These are phyloP conservation scores for Scotopteryx bipunctaria DNA, from an alignment of 2,888 invertebrate genomes.

Conservation along the genomic window DNA sequence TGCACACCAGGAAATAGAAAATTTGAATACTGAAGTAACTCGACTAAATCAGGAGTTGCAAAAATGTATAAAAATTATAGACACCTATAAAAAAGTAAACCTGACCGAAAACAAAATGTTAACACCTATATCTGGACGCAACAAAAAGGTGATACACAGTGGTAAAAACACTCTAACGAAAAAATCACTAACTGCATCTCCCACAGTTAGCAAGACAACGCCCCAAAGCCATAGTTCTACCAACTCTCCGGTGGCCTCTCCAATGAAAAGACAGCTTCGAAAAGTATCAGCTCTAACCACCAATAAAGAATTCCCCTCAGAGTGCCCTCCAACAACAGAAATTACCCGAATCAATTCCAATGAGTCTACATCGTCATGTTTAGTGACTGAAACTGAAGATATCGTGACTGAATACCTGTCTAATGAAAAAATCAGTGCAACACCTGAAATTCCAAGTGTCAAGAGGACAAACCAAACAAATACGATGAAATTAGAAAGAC, in stretches of 20 bases:
- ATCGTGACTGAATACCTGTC: no score
- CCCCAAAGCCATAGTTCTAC: background rate
- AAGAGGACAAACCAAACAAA: background rate
- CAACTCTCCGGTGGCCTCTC: no score
- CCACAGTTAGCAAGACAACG: background rate
- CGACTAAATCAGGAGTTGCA: background rate
- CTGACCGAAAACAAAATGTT: background rate
- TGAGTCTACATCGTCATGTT: no score
- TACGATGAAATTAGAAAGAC: no score
- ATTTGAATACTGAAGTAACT: background rate
- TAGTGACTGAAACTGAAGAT: no score
- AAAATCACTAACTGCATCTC: background rate
- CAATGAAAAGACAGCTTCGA: no score
- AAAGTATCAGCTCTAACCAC: no score
- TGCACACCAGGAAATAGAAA: background rate
- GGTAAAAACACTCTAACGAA: background rate
- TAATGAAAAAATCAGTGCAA: background rate
- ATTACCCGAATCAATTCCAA: no score
- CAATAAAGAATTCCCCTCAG: no score
- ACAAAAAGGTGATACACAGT: background rate
- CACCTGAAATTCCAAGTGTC: background rate
- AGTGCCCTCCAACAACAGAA: no score
- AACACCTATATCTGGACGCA: background rate
- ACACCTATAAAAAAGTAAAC: background rate
- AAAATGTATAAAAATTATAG: background rate